phyloP scores from a whole-genome alignment of 2,888 invertebrate genomes.

The Andrena praecox region DNA sequence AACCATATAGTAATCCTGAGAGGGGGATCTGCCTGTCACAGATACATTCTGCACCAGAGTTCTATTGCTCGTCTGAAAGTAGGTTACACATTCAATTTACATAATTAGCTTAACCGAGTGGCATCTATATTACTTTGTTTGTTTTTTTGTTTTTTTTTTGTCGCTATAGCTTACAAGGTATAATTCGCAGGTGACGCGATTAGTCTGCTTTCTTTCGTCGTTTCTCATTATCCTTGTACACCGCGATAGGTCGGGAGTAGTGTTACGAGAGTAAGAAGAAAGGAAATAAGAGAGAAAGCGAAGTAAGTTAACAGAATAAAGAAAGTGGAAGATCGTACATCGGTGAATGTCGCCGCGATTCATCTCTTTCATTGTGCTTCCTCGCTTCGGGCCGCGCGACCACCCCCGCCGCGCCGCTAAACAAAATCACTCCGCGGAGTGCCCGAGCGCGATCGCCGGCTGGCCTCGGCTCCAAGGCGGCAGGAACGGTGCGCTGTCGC shows the following conservation, averaged over 20 bases:
- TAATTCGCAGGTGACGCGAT: not conserved
- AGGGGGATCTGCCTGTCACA: conserved; percentile 85
- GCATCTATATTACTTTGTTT: conserved; percentile 49
- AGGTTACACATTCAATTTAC: conserved; percentile 85
- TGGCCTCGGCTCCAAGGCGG: too few species aligned
- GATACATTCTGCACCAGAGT: conserved; percentile 85
- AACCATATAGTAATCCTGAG: conserved; percentile 85
- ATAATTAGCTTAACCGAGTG: conserved; percentile 75
- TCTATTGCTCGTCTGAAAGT: conserved; percentile 86
- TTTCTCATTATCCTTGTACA: not conserved
- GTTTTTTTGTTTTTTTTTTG: conserved; percentile 12
- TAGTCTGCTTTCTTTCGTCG: not conserved
- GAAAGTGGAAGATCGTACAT: conserved; percentile 52
- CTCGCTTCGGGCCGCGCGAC: conserved; percentile 12
- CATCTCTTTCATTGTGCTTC: not conserved
- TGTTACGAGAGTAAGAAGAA: conserved; percentile 59
- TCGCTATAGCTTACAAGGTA: conserved; percentile 17
- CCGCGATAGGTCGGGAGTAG: conserved; percentile 5
- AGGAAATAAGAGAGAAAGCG: conserved; percentile 63
- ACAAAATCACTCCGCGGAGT: not conserved
- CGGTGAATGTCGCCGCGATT: conserved; percentile 4
- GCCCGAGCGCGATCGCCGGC: too few species aligned
- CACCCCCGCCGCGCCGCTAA: not conserved
- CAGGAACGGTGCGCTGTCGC: not conserved
- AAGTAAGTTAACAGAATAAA: conserved; percentile 69